Conservation (phyloP, 2,797 vertebrate species). For the Micromesistius poutassou region DNA sequence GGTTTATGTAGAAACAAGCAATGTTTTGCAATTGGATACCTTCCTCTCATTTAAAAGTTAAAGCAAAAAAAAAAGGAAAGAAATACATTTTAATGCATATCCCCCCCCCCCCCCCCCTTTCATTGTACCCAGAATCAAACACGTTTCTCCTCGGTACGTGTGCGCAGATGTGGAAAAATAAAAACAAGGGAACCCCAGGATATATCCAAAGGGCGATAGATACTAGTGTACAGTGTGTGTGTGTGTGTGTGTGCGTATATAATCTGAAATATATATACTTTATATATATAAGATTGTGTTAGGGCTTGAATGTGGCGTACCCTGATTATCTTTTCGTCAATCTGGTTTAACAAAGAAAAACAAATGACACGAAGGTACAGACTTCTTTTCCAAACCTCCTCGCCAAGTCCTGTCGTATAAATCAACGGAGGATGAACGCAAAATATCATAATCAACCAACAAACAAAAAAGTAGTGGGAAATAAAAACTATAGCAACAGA, state of each 20-base stretch:
- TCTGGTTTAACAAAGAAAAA: conserved; percentile 43
- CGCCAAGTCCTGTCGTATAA: conserved; percentile 74
- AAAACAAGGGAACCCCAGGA: conserved; percentile 56
- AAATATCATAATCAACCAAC: conserved; percentile 58
- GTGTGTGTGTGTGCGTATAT: neutral
- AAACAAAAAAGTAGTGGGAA: conserved; percentile 47
- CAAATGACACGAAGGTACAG: neutral
- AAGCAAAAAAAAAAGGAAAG: conserved; percentile 76
- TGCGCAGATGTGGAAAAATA: conserved; percentile 71
- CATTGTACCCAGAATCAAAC: conserved; percentile 45
- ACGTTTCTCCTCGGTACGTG: conserved; percentile 44
- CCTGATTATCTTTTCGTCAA: conserved; percentile 60
- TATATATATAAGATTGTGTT: conserved; percentile 65
- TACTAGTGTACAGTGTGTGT: conserved; percentile 74
- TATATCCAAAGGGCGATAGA: conserved; percentile 81
- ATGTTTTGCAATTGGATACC: conserved; percentile 86
- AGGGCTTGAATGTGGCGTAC: conserved; percentile 63
- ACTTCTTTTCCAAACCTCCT: conserved; percentile 39
- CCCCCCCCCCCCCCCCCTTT: conserved; percentile 31
- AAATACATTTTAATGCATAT: conserved; percentile 39
- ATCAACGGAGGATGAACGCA: conserved; percentile 61
- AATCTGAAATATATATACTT: conserved; percentile 63
- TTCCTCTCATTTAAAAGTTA: conserved; percentile 78
- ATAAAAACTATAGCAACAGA: conserved; percentile 81
- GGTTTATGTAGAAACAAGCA: conserved; percentile 90